These are phyloP conservation scores for Drosophila tripunctata DNA, from an alignment of 2,888 invertebrate genomes.

Conservation along the genomic window DNA sequence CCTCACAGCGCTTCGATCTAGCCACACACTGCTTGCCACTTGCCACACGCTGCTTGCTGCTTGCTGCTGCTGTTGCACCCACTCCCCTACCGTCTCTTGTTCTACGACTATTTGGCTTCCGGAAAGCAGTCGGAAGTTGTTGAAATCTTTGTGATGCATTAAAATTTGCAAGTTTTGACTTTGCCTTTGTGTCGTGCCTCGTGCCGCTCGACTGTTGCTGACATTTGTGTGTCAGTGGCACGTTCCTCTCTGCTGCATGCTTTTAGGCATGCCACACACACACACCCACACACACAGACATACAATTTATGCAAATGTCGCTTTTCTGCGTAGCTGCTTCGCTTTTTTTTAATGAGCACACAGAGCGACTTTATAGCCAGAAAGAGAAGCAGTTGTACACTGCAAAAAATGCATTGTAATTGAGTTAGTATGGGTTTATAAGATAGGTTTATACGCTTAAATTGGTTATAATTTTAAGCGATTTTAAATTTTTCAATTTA, in stretches of 20 bases:
- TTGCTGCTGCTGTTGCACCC: too few species aligned
- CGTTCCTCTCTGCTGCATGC: conserved; percentile 57
- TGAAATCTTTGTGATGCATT: conserved; percentile 77
- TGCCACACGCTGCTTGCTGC: background rate
- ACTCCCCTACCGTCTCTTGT: background rate
- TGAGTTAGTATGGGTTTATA: too few species aligned
- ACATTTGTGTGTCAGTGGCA: conserved; percentile 79
- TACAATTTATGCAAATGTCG: conserved; percentile 69
- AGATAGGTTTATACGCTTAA: too few species aligned
- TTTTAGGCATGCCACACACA: conserved; percentile 45
- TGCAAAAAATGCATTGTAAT: background rate
- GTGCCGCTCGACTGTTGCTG: conserved; percentile 34
- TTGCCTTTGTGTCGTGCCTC: conserved; percentile 51
- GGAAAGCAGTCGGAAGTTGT: conserved; percentile 36
- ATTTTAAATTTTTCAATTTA: too few species aligned
- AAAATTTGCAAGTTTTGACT: conserved; percentile 79
- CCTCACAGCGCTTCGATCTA: conserved; percentile 1
- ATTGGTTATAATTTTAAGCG: background rate
- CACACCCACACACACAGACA: conserved; percentile 8
- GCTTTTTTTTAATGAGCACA: conserved; percentile 74
- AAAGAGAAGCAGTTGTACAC: background rate
- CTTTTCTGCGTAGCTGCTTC: conserved; percentile 74
- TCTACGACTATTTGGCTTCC: background rate
- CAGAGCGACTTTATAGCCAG: conserved; percentile 9
- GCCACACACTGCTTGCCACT: background rate